Base-by-base conservation (phyloP, 1,140 invertebrate species). In the Euschistus heros region DNA sequence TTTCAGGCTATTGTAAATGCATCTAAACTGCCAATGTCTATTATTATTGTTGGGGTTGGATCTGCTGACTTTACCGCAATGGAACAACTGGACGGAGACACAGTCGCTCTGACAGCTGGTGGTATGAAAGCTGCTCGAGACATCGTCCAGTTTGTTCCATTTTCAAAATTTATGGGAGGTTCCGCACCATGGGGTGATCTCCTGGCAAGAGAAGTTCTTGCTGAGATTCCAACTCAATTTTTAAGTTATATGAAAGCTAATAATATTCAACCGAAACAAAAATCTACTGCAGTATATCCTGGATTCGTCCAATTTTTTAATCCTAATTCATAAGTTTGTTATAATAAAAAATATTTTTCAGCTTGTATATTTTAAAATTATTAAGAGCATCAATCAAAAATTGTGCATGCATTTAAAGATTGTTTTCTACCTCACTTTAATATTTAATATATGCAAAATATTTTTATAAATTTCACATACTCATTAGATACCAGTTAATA, bases 141-240 rank as follows among this genome's bases (percentile, higher is more conserved):
- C 64, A 77, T 78, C 64, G 76, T 78, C 2, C 75, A 77, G 64
- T 78, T 77, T 73, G 75, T 77, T 26, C 76, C 76, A 68, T 73
- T 73, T 62, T 70, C 70, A 24, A 73, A 73, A 55, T 74, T 72
- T 62, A 64, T 57, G 8, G 42, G 33, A 27, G 66, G 68, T 42
- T 68, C 73, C 55, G 63, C 66, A 27, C 27, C 30, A n/a, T 17
- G 13, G 13, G 42, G 30, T 2, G 59, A 61, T 8, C 65, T 68
- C n/a, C 69, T 75, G n/a, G 73, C 74, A 22, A 72, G 70, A 63
- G 74, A 75, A 68, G 74, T 75, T 5, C 62, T 75, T 18, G 74
- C 81, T 73, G 84, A 86, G 74, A 78, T 86, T 37, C 84, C 84
- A 15, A 76, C 76, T n/a, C 84, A 86, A 71, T 75, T 86, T 47